Conservation (phyloP, 2,888 invertebrate species). For the Smittia sp. region DNA sequence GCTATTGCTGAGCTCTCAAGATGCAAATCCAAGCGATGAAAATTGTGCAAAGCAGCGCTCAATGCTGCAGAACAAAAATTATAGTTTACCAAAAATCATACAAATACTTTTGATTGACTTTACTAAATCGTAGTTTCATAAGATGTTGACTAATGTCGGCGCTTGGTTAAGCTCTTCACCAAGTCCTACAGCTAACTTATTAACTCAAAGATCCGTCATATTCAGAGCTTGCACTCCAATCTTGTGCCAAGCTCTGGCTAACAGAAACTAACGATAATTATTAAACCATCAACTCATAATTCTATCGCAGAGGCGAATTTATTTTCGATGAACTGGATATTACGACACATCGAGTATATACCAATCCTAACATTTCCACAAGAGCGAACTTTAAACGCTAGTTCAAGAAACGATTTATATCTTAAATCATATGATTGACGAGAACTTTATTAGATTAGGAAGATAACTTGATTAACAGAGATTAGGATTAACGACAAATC, state of each 20-base stretch:
- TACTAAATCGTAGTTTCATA: not conserved
- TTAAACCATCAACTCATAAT: no score
- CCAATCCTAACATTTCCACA: not conserved
- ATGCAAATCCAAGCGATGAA: no score
- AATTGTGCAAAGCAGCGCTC: no score
- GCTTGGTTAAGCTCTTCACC: no score
- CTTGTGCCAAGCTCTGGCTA: no score
- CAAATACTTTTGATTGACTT: not conserved
- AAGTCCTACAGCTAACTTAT: not conserved
- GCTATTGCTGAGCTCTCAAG: no score
- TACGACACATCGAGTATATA: not conserved
- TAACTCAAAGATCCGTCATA: slow-evolving; percentile 5
- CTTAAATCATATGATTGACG: no score
- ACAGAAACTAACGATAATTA: no score
- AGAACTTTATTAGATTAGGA: not conserved
- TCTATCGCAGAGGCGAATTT: no score
- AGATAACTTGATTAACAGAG: slow-evolving; percentile 6
- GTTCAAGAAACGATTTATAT: not conserved
- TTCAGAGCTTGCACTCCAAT: not conserved
- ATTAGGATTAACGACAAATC: not conserved
- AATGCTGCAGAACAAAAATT: not conserved
- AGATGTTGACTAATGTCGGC: no score
- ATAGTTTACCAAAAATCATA: not conserved
- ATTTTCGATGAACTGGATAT: not conserved
- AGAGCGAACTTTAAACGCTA: not conserved